A percentile compares a stretch with the other conserved stretches of the same genome.
These are phyloP conservation scores for Gnathonemus echidnorhynchus DNA, from an alignment of 2,113 vertebrate species.

Conservation along the genomic window DNA sequence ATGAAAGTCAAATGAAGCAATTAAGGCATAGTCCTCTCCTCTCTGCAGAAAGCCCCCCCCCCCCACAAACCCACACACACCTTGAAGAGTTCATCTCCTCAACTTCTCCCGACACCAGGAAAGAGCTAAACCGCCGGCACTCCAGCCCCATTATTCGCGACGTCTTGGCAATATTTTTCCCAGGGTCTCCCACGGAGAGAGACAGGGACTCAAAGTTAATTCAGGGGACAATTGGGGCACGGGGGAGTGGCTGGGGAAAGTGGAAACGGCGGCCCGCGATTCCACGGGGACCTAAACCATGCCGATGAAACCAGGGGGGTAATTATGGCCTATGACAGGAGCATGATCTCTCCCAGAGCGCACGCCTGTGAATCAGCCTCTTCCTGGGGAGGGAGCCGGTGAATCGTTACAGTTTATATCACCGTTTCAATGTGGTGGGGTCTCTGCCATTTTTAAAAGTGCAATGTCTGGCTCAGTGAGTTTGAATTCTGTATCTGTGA, in stretches of 20 bases:
- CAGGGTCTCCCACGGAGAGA: conserved; percentile 25
- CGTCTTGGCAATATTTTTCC: conserved; percentile 40
- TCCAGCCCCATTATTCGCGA: conserved; percentile 35
- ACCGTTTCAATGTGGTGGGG: neutral
- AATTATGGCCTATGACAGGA: neutral
- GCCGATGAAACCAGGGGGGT: neutral
- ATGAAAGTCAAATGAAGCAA: conserved; percentile 33
- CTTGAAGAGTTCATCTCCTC: neutral
- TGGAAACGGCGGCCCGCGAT: neutral
- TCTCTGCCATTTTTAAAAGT: neutral
- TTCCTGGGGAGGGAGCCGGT: neutral
- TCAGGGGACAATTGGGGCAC: conserved; percentile 5
- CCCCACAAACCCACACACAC: neutral
- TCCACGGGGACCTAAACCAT: neutral
- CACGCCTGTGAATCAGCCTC: neutral
- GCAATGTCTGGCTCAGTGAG: neutral
- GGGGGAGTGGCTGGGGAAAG: neutral
- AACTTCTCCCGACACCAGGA: neutral
- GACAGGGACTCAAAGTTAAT: conserved; percentile 29
- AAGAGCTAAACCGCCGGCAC: neutral
- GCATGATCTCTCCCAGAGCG: neutral
- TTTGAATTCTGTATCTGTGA: neutral
- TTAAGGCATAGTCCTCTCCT: conserved; percentile 17
- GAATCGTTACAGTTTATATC: neutral
- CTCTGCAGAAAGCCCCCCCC: neutral